A percentile compares a stretch with the other conserved stretches of the same genome.
phyloP scores from a whole-genome alignment of 2,888 invertebrate species.

The Galerucella calmariensis region DNA sequence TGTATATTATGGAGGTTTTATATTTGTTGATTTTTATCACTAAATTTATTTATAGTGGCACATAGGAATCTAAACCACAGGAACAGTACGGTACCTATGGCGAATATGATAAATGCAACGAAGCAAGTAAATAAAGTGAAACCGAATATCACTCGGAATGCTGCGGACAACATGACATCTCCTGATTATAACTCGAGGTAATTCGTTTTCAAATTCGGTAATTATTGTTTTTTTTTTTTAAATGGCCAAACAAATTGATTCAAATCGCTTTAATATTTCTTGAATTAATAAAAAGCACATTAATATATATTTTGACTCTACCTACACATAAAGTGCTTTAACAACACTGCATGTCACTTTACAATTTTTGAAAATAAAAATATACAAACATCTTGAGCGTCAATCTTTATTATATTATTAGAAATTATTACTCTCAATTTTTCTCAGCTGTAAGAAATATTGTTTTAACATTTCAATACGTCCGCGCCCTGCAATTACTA shows the following conservation, averaged over 20 bases:
- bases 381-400: no score
- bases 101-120: conserved; percentile 79
- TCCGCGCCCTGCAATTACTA: no score
- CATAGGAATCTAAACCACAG: conserved; percentile 82
- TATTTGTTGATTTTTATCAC: not conserved
- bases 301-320: not conserved
- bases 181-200: conserved; percentile 76
- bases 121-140: conserved; percentile 92
- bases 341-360: conserved; percentile 37
- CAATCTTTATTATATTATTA: no score
- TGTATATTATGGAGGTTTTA: no score
- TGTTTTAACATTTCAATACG: no score
- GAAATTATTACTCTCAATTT: no score
- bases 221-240: not conserved
- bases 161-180: conserved; percentile 78
- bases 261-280: conserved; percentile 6
- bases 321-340: conserved; percentile 27
- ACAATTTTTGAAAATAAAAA: not conserved
- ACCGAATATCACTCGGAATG: conserved; percentile 83
- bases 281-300: conserved; percentile 10
- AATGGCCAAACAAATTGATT: not conserved
- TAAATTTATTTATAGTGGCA: conserved; percentile 71
- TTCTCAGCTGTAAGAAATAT: no score
- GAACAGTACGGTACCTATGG: conserved; percentile 75
- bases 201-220: conserved; percentile 14